Evolutionary conservation across 2,797 vertebrate species (phyloP).

Genomic region (Mus caroli): DNA sequence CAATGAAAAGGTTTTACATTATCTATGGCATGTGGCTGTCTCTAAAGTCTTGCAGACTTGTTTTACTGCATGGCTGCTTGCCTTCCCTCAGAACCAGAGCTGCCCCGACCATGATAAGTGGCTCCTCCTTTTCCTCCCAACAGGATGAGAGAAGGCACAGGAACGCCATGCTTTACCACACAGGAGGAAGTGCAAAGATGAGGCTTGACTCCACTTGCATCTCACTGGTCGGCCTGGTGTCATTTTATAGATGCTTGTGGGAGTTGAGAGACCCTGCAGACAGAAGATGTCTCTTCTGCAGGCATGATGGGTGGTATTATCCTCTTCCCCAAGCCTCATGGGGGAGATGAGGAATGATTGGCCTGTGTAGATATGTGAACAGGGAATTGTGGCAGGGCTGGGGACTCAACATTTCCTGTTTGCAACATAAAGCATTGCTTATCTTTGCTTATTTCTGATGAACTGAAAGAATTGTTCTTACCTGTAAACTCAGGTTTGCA

Average conservation of each 20-base stretch:
- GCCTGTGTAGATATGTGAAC: background rate
- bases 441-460: background rate
- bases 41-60: background rate
- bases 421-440: background rate
- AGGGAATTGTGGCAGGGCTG: background rate
- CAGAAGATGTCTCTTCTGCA: background rate
- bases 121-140: background rate
- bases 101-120: background rate
- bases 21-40: background rate
- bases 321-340: background rate
- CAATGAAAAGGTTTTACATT: background rate
- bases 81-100: background rate
- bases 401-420: background rate
- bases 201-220: background rate
- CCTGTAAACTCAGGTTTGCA: constrained; percentile 43
- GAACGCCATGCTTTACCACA: background rate
- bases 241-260: background rate
- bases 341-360: background rate
- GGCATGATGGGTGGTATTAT: background rate
- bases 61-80: background rate
- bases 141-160: background rate
- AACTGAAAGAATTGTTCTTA: background rate
- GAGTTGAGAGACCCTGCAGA: background rate
- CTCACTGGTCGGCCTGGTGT: background rate
- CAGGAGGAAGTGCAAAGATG: background rate